Evolutionary conservation across 2,888 invertebrate genomes (phyloP), one percentile per base, ranked within the genome.

Genomic region (Orthonevra nobilis): DNA sequence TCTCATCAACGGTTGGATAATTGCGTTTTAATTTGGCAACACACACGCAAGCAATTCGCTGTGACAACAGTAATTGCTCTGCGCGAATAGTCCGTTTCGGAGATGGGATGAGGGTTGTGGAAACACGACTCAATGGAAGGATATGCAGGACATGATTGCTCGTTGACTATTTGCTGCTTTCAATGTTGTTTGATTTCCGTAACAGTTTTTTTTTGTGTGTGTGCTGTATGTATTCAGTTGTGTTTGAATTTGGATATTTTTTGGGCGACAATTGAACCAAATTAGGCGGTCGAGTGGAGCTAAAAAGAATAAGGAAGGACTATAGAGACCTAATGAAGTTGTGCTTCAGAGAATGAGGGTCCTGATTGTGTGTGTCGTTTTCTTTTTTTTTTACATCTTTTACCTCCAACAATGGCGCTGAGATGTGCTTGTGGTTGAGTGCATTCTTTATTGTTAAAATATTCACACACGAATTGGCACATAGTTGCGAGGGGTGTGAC

Each of bases 11-110:
- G 66, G 66, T 61, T 56, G 73, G 79, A 79, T 79, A 79, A 79
- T 79, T 79, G 79, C 79, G 79, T 79, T 79, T 79, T 79, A 79
- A 79, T 79, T 73, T 68, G 73, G 48, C 79, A 79, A 23, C 5
- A 23, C 5, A 61, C 66, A 79, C 61, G 64, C 73, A 79, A 60
- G 60, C 79, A 68, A 68, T 46, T 32, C 44, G 64, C 34, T 64
- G 60, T 34, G 48, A 66, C 77, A 72, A 64, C 46, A 73, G 56
- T 79, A 73, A 73, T 79, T 79, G 58, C 66, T 36, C 28, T 23
- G 58, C 28, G 46, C 32, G 20, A 56, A 60, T 75, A 46, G 54
- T 61, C 12, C 34, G 2, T 32, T 46, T 26, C 28, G 3, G 23
- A 12, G 12, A 34, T n/a, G 19, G 10, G 10, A 19, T 28, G 23